Evolutionary conservation across 2,797 vertebrate genomes (phyloP), one percentile per base, ranked within the genome.

Genomic region (Capromys pilorides): DNA sequence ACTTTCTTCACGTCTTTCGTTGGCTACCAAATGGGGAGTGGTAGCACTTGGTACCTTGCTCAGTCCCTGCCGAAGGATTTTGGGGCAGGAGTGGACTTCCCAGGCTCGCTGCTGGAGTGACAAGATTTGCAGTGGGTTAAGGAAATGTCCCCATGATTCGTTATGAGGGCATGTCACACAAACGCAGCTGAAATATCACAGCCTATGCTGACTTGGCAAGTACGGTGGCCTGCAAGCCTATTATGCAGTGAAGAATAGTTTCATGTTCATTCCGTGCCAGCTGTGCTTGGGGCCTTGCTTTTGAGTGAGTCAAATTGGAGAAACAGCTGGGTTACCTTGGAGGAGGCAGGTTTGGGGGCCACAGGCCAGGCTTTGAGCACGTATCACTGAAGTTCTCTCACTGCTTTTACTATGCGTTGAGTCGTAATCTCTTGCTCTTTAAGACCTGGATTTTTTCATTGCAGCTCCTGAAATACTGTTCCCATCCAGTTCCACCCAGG

Each of bases 141-240:
- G 96, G 75, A 97, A 97, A 96, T 94, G 9, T 94, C 98, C 97
- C 94, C 86, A 84, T 97, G 91, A 97, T 90, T 97, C 94, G 93
- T 66, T 93, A 93, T 49, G 49, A 67, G 14, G 62, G 64, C 94
- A 89, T 97, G 97, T 98, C 57, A 94, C 92, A 97, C 84, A 94
- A 92, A 96, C 71, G 33, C 36, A 94, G 94, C 89, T 90, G 90
- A 95, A 95, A 89, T 88, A 96, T 85, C 80, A 83, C 36, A 73
- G 80, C 71, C 51, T 81, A 83, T 92, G 94, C 91, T 93, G 89
- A 24, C 62, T 95, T 88, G 83, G 88, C 82, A 97, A 97, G 93
- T 97, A 96, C 97, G 97, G 62, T 54, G 86, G 14, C 91, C 14
- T 94, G 94, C 81, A 96, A 96, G 96, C 31, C 82, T 91, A 88